Conservation (phyloP, 1,140 invertebrate species). For the Limonius californicus region DNA sequence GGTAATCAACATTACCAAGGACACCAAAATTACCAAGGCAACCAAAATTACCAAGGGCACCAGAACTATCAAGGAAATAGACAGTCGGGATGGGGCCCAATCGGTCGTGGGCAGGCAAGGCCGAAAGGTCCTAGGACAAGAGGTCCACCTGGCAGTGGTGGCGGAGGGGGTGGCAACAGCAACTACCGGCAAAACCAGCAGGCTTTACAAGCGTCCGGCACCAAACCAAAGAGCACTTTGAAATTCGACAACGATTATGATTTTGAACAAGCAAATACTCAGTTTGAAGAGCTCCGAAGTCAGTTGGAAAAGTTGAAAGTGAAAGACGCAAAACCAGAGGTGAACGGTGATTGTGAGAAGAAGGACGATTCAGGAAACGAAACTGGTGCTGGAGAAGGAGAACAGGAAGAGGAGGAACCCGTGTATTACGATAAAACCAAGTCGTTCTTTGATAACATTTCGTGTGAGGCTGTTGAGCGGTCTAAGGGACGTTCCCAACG, state of each 20-base stretch:
- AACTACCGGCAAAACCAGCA: conserved; percentile 35
- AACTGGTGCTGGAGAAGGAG: conserved; percentile 73
- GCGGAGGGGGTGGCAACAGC: neutral
- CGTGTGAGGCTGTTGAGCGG: conserved; percentile 92
- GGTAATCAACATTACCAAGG: conserved; percentile 22
- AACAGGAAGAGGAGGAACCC: conserved; percentile 72
- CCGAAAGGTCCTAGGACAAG: conserved; percentile 40
- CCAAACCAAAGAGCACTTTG: conserved; percentile 63
- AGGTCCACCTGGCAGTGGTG: conserved; percentile 44
- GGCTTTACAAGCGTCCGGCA: conserved; percentile 28
- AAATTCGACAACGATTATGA: conserved; percentile 97
- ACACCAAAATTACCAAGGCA: conserved; percentile 46
- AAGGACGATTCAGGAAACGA: conserved; percentile 83
- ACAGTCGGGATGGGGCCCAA: conserved; percentile 37
- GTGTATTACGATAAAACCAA: conserved; percentile 92
- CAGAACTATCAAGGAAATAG: conserved; percentile 39
- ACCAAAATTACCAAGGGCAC: conserved; percentile 47
- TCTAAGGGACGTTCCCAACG: conserved; percentile 73
- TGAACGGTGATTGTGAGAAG: conserved; percentile 67
- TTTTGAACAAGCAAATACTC: conserved; percentile 95
- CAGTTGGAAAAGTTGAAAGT: conserved; percentile 72
- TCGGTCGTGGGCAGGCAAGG: conserved; percentile 36
- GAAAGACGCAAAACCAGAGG: conserved; percentile 43
- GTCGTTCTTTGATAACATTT: conserved; percentile 99
- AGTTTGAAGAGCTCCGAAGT: conserved; percentile 88